Conservation (phyloP, 1,140 invertebrate species). For the Aphidius gifuensis region DNA sequence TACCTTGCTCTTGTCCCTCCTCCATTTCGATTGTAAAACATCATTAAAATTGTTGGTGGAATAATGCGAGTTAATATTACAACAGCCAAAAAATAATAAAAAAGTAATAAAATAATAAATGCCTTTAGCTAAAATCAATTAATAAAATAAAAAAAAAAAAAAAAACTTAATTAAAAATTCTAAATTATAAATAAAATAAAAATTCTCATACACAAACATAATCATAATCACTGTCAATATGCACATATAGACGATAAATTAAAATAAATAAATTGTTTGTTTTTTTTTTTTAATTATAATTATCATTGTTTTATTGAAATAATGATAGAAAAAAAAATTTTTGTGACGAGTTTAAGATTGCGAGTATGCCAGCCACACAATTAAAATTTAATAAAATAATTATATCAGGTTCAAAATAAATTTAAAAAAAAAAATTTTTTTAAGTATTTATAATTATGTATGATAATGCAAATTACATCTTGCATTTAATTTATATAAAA, state of each 20-base stretch:
- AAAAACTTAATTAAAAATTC: conserved; percentile 36
- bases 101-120: conserved; percentile 4
- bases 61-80: neutral
- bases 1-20: conserved; percentile 10
- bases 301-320: too few relatives aligned
- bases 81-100: conserved; percentile 13
- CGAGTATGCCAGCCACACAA: neutral
- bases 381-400: too few relatives aligned
- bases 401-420: too few relatives aligned
- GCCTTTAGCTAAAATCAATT: neutral
- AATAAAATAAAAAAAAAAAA: conserved; percentile 1
- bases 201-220: too few relatives aligned
- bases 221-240: too few relatives aligned
- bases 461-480: conserved; percentile 26
- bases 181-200: too few relatives aligned
- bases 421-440: neutral
- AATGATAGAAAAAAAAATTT: neutral
- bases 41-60: too few relatives aligned
- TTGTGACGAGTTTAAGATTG: neutral
- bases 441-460: conserved; percentile 4
- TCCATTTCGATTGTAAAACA: too few relatives aligned
- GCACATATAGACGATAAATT: too few relatives aligned
- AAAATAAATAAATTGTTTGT: too few relatives aligned
- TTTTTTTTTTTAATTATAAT: too few relatives aligned
- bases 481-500: conserved; percentile 41